Percentiles rank a stretch among this genome's conserved stretches.
Conservation (phyloP, 92 coral and sea anemone species). For the Porites cylindrica region DNA sequence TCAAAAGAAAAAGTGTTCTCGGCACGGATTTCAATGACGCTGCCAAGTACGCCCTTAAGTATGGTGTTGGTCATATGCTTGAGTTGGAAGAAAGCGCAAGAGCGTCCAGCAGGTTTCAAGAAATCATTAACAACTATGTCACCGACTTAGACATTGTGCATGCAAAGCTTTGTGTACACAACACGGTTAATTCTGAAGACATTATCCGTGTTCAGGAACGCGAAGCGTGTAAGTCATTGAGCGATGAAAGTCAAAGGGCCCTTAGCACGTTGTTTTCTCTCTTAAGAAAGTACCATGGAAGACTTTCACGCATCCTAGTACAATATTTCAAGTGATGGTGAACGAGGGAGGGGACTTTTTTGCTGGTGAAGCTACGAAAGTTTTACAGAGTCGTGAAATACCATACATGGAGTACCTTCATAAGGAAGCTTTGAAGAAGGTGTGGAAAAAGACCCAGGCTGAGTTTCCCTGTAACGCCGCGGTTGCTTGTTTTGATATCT, state of each 20-base stretch:
- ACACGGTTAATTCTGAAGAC: too few relatives aligned
- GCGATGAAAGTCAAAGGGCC: too few relatives aligned
- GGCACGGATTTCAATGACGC: not conserved
- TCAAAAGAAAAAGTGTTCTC: not conserved
- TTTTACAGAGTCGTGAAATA: not conserved
- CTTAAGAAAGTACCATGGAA: too few relatives aligned
- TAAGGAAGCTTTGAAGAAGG: not conserved
- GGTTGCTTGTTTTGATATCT: slow-evolving; percentile 18
- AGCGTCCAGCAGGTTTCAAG: too few relatives aligned
- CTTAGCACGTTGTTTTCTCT: too few relatives aligned
- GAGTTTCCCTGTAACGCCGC: not conserved
- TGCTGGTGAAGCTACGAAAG: not conserved
- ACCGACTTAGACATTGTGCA: too few relatives aligned
- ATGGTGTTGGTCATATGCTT: slow-evolving; percentile 19
- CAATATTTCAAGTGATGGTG: not conserved
- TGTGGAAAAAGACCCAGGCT: not conserved
- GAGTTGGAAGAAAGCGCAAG: too few relatives aligned
- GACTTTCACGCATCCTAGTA: not conserved
- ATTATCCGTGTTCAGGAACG: too few relatives aligned
- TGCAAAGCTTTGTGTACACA: too few relatives aligned
- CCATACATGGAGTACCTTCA: slow-evolving; percentile 1
- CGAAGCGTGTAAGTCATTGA: too few relatives aligned
- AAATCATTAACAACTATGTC: too few relatives aligned
- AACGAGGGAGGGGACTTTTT: slow-evolving; percentile 8
- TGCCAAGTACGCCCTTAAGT: slow-evolving; percentile 7